A percentile compares a stretch with the other conserved stretches of the same genome.
Evolutionary conservation across 2,113 vertebrate species (phyloP).

Genomic region (Ptychochromis oligacanthus): DNA sequence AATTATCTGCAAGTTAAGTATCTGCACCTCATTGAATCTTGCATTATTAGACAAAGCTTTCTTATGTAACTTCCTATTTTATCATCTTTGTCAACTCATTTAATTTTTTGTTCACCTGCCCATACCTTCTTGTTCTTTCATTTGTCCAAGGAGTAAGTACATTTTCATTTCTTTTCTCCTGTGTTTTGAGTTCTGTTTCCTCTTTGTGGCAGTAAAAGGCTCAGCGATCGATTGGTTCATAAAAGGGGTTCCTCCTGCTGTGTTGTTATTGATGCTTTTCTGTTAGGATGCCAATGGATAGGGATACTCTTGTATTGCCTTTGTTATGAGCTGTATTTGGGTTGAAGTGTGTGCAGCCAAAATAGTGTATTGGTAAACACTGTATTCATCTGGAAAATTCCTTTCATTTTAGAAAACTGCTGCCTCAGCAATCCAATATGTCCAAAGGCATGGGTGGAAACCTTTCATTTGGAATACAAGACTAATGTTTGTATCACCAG

Average conservation of each 20-base stretch:
- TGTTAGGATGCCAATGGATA: constrained; percentile 9
- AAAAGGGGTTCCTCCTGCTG: constrained; percentile 32
- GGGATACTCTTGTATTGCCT: constrained; percentile 5
- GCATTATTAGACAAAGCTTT: neutral
- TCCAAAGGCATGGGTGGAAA: neutral
- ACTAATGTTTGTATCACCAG: neutral
- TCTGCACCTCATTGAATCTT: neutral
- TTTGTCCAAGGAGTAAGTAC: neutral
- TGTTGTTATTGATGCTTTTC: constrained; percentile 37
- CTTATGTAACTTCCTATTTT: neutral
- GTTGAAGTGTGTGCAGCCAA: constrained; percentile 20
- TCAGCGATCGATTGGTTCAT: constrained; percentile 39
- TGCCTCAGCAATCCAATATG: neutral
- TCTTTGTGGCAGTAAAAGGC: constrained; percentile 25
- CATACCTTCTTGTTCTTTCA: neutral
- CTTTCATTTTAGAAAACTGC: neutral
- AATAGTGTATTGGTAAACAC: constrained; percentile 1
- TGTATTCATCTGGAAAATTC: constrained; percentile 10
- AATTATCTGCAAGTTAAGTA: neutral
- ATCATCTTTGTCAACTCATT: neutral
- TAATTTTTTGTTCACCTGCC: neutral
- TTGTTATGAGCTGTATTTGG: constrained; percentile 28
- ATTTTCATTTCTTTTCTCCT: neutral
- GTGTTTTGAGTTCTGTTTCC: constrained; percentile 11
- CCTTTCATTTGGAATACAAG: neutral